Evolutionary conservation across 2,797 vertebrate species (phyloP), one percentile per base, ranked within the genome.

Genomic region (Periophthalmus magnuspinnatus): DNA sequence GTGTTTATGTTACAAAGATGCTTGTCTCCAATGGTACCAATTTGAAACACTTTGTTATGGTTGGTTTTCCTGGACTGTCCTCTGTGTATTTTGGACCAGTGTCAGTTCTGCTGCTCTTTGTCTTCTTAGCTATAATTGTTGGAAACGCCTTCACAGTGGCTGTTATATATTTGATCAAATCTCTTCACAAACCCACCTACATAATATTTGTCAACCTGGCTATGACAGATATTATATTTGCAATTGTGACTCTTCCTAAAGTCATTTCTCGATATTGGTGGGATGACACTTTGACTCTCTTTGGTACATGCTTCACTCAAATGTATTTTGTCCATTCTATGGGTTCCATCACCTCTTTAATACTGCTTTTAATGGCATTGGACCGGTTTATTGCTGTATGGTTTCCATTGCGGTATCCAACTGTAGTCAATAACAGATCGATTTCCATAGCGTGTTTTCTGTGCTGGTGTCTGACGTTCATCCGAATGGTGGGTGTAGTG

Each of bases 261-360:
- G 71, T 90, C 61, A 87, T 92, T 7, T 70, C 74, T 64, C 80
- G 60, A 33, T 92, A 91, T 21, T 92, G 91, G 91, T 86, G 88
- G 81, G 79, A 87, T 13, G 79, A 88, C 41, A 56, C 47, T 5
- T 38, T 69, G 0, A 77, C 85, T 7, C 77, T 86, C 6, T 92
- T 91, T 19, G 77, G 67, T 1, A 68, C 54, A 10, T 93, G 91
- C 60, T 88, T 93, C 8, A 17, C 67, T 17, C 91, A 93, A 14
- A 88, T 92, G 78, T 89, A 85, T 79, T 87, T 93, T 59, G 89
- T 92, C 0, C 91, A 92, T 70, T 81, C 85, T 47, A 55, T 92
- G 28, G 90, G 89, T 14, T 78, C 90, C 11, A 80, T 73, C 10
- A 77, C 79, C 3, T 88, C 85, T 22, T 79, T 88, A 52, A 79